Evolutionary conservation across 2,888 invertebrate genomes (phyloP).

Genomic region (Campoplex capitator): DNA sequence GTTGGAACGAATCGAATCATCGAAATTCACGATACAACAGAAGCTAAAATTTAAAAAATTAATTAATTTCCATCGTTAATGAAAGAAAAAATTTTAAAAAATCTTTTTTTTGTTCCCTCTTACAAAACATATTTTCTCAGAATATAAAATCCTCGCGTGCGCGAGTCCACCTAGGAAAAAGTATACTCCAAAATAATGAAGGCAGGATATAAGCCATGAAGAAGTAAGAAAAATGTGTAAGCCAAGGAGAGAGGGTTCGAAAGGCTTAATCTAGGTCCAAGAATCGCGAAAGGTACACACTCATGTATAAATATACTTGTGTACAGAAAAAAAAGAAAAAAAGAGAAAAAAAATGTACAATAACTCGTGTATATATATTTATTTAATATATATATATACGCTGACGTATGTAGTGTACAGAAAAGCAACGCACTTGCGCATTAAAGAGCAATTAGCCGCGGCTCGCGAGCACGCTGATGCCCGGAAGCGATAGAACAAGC

Average conservation of each 20-base stretch:
- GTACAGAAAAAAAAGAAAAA: background rate
- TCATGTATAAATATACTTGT: background rate
- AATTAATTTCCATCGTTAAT: background rate
- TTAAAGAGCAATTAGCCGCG: slow-evolving; percentile 84
- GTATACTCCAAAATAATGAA: slow-evolving; percentile 53
- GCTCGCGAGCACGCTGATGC: slow-evolving; percentile 84
- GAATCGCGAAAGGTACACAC: slow-evolving; percentile 37
- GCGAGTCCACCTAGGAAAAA: slow-evolving; percentile 3
- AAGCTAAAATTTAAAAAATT: background rate
- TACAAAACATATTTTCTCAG: slow-evolving; percentile 13
- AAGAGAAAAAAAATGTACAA: background rate
- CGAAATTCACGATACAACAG: background rate
- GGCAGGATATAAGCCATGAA: slow-evolving; percentile 6
- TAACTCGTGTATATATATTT: background rate
- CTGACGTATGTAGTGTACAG: slow-evolving; percentile 74
- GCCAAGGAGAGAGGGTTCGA: slow-evolving; percentile 21
- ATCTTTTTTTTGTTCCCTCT: background rate
- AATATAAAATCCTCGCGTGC: slow-evolving; percentile 31
- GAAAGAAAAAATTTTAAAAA: background rate
- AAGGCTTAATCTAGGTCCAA: slow-evolving; percentile 61
- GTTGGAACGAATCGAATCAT: background rate
- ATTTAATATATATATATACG: slow-evolving; percentile 16
- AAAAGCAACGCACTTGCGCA: slow-evolving; percentile 80
- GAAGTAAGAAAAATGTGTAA: background rate
- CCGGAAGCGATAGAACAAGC: slow-evolving; percentile 83